Evolutionary conservation across 2,888 invertebrate genomes (phyloP).

Genomic region (Podotricha telesiphe): DNA sequence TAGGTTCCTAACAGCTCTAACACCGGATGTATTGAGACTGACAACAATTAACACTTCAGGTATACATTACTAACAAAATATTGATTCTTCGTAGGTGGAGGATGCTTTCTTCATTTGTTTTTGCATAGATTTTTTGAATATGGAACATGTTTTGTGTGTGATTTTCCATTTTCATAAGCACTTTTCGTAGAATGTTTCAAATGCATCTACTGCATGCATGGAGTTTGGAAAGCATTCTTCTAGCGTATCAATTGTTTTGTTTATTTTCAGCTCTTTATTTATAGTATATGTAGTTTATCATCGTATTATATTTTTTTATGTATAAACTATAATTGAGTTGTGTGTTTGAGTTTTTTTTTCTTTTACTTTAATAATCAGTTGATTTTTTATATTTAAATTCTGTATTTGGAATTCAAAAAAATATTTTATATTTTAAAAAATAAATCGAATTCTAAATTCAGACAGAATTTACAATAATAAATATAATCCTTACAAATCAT

Average conservation of each 20-base stretch:
- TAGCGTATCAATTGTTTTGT: constrained; percentile 45
- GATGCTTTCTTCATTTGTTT: constrained; percentile 72
- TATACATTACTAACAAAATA: constrained; percentile 65
- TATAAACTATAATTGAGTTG: constrained; percentile 33
- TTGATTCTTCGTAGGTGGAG: constrained; percentile 64
- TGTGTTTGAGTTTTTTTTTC: constrained; percentile 32
- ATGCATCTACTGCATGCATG: constrained; percentile 55
- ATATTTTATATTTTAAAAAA: constrained; percentile 37
- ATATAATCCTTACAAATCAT: constrained; percentile 42
- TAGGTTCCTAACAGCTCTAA: constrained; percentile 84
- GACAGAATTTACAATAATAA: constrained; percentile 22
- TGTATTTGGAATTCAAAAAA: constrained; percentile 7
- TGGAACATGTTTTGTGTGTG: constrained; percentile 9
- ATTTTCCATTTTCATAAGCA: constrained; percentile 4
- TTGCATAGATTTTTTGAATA: constrained; percentile 19
- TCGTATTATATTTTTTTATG: constrained; percentile 40
- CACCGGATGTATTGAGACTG: constrained; percentile 82
- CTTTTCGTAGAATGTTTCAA: constrained; percentile 33
- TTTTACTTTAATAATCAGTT: constrained; percentile 19
- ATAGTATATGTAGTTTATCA: constrained; percentile 35
- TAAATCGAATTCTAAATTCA: constrained; percentile 28
- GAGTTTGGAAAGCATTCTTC: constrained; percentile 79
- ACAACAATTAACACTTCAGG: constrained; percentile 82
- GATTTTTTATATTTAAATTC: not conserved
- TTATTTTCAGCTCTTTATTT: constrained; percentile 33